Evolutionary conservation across 1,140 invertebrate species (phyloP).

Genomic region (Cephus cinctus): DNA sequence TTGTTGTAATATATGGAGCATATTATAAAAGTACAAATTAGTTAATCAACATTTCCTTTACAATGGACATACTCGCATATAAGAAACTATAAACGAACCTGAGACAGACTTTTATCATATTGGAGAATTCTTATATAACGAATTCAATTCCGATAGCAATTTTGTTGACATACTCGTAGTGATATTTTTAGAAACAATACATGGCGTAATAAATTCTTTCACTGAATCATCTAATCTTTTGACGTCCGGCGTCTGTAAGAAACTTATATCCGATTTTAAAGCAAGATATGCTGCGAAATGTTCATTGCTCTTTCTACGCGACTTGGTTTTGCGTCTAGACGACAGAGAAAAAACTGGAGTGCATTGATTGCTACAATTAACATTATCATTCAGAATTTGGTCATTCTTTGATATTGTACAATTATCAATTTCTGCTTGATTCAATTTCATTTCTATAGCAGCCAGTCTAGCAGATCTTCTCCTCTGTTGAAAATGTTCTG

Average conservation of each 20-base stretch:
- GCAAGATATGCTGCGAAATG: constrained; percentile 32
- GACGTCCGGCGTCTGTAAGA: constrained; percentile 31
- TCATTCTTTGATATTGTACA: constrained; percentile 15
- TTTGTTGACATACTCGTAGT: too few relatives aligned
- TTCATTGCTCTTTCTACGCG: constrained; percentile 9
- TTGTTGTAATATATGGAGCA: too few relatives aligned
- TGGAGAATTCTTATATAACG: too few relatives aligned
- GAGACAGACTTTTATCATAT: too few relatives aligned
- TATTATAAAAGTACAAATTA: too few relatives aligned
- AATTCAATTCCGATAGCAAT: too few relatives aligned
- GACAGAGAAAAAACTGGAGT: constrained; percentile 10
- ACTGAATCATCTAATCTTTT: too few relatives aligned
- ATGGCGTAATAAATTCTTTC: too few relatives aligned
- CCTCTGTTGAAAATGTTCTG: constrained; percentile 13
- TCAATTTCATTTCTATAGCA: not conserved
- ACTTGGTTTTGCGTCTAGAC: constrained; percentile 3
- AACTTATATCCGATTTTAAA: constrained; percentile 29
- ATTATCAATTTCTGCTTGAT: constrained; percentile 11
- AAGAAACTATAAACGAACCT: too few relatives aligned
- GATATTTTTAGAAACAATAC: too few relatives aligned
- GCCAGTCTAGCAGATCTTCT: constrained; percentile 20
- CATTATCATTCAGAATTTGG: constrained; percentile 4
- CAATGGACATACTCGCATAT: too few relatives aligned
- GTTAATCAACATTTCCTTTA: too few relatives aligned
- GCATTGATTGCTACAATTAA: not conserved